Percentiles rank a stretch among this genome's conserved stretches.
Conservation (phyloP, 2,888 invertebrate species). For the Ennomos quercinarius region DNA sequence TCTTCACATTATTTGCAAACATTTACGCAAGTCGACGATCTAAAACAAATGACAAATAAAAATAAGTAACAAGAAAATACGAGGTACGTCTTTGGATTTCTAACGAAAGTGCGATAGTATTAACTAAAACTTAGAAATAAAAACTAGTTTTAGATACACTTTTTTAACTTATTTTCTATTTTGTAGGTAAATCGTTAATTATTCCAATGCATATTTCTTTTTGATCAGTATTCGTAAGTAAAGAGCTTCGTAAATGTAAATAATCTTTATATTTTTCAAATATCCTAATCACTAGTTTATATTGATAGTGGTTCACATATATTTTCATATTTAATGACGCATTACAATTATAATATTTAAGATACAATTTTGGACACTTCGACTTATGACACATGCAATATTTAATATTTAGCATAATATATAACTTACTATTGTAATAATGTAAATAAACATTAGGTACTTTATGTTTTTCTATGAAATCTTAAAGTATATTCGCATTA, state of each 20-base stretch:
- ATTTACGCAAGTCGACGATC: too few species aligned
- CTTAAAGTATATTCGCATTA: conserved; percentile 41
- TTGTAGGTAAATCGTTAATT: conserved; percentile 16
- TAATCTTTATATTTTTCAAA: conserved; percentile 75
- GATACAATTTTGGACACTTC: conserved; percentile 56
- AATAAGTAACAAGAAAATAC: conserved; percentile 1
- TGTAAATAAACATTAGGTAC: conserved; percentile 62
- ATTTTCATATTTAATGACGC: conserved; percentile 64
- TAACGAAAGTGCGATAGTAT: conserved; percentile 64
- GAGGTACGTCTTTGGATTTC: conserved; percentile 13
- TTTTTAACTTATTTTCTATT: conserved; percentile 35
- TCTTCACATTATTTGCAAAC: too few species aligned
- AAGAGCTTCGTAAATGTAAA: conserved; percentile 69
- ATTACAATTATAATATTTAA: conserved; percentile 28
- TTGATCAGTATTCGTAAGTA: conserved; percentile 69
- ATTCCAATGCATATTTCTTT: conserved; percentile 61
- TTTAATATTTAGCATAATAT: conserved; percentile 65
- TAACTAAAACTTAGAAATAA: conserved; percentile 41
- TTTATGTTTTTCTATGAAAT: conserved; percentile 46
- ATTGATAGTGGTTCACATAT: conserved; percentile 54
- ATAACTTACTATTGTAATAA: conserved; percentile 53
- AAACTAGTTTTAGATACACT: conserved; percentile 28
- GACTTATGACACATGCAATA: conserved; percentile 78
- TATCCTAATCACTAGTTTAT: conserved; percentile 25
- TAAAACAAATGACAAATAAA: conserved; percentile 5